Percentiles rank a stretch among this genome's conserved stretches.
These are phyloP conservation scores for Phorcus lineatus DNA, from an alignment of 2,888 invertebrate species.

Conservation along the genomic window DNA sequence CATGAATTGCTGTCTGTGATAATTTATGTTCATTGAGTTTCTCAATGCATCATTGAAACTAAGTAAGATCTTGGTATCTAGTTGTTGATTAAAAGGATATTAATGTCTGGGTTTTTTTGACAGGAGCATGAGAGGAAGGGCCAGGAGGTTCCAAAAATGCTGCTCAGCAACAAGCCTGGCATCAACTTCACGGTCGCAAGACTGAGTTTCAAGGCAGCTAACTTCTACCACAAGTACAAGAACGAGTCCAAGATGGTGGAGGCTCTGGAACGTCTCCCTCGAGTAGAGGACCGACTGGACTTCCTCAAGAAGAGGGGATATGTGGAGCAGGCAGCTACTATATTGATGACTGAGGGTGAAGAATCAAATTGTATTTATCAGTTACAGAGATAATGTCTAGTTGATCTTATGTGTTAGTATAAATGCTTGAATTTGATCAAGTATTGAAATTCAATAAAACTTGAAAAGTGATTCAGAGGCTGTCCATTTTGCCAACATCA, in stretches of 20 bases:
- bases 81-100: no score
- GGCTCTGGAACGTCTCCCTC: constrained; percentile 51
- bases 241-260: constrained; percentile 53
- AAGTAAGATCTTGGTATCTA: no score
- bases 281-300: constrained; percentile 46
- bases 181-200: constrained; percentile 49
- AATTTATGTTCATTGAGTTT: no score
- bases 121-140: constrained; percentile 46
- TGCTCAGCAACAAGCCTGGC: constrained; percentile 50
- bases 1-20: background rate
- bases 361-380: no score
- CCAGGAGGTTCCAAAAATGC: constrained; percentile 40
- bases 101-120: no score
- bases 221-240: constrained; percentile 46
- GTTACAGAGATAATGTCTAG: no score
- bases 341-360: constrained; percentile 51
- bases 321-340: constrained; percentile 47
- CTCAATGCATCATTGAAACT: no score
- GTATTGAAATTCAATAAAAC: no score
- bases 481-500: no score
- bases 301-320: constrained; percentile 55
- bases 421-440: no score
- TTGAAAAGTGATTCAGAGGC: no score
- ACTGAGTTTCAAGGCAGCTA: constrained; percentile 56
- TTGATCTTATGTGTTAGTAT: no score